Percentiles rank a stretch among this genome's conserved stretches.
Conservation (phyloP, 2,888 invertebrate species). For the Leptopterna dolabrata region DNA sequence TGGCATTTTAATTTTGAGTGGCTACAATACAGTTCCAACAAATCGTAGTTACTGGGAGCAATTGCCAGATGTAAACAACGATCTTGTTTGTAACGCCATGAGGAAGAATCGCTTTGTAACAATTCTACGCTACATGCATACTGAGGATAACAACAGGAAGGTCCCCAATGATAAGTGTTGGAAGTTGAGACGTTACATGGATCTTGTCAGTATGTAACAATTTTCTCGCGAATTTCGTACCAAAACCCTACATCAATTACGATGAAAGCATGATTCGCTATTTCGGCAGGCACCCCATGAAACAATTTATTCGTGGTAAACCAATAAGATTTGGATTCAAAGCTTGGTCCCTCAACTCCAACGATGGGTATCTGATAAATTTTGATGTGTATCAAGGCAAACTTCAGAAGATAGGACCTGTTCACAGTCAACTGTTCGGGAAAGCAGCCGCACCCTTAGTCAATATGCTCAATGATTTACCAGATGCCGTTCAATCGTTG, state of each 20-base stretch:
- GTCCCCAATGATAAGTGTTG: not conserved
- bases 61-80: not conserved
- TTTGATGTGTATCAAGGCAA: conserved; percentile 55
- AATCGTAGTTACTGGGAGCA: not conserved
- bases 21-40: not conserved
- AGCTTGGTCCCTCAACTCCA: conserved; percentile 63
- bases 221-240: conserved; percentile 37
- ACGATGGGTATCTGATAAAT: conserved; percentile 60
- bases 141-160: not conserved
- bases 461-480: not conserved
- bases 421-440: not conserved
- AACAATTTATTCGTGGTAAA: conserved; percentile 61
- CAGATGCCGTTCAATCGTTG: not conserved
- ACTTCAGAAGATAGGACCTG: not conserved
- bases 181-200: not conserved
- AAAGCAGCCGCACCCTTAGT: not conserved
- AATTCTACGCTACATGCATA: not conserved
- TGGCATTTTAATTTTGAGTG: not conserved
- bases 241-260: conserved; percentile 60
- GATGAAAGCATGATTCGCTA: conserved; percentile 65
- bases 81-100: not conserved
- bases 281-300: conserved; percentile 63
- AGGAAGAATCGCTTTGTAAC: not conserved
- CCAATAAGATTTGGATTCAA: conserved; percentile 64
- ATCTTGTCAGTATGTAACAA: not conserved